A percentile compares a stretch with the other conserved stretches of the same genome.
Evolutionary conservation across 2,888 invertebrate species (phyloP).

Genomic region (Lacanobia oleracea): DNA sequence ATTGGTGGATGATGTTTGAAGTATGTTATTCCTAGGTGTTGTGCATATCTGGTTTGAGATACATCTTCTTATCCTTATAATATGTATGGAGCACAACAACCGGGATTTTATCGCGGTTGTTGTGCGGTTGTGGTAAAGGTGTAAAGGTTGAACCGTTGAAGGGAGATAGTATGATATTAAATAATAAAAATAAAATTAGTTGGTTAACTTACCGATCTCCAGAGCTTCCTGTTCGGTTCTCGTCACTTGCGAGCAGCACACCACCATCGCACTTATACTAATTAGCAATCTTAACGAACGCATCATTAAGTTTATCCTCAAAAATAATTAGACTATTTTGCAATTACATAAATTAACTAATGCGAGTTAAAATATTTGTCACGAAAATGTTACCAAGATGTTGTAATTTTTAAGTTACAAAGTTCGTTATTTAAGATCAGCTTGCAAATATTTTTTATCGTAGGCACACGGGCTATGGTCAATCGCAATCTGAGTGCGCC

Average conservation of each 20-base stretch:
- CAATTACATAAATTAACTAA: conserved; percentile 2
- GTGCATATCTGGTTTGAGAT: not conserved
- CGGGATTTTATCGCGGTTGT: no score
- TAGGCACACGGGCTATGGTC: conserved; percentile 62
- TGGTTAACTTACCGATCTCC: conserved; percentile 77
- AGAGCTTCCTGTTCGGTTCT: conserved; percentile 72
- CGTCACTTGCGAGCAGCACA: conserved; percentile 75
- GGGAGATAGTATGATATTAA: not conserved
- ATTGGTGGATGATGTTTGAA: not conserved
- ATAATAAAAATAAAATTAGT: not conserved
- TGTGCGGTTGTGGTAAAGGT: no score
- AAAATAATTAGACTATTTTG: not conserved
- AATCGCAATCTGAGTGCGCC: conserved; percentile 69
- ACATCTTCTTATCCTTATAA: not conserved
- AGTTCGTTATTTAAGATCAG: not conserved
- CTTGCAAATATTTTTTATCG: conserved; percentile 37
- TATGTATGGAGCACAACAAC: not conserved
- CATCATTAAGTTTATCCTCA: conserved; percentile 66
- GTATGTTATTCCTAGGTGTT: not conserved
- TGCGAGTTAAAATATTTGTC: not conserved
- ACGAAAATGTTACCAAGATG: not conserved
- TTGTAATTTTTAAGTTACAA: conserved; percentile 6
- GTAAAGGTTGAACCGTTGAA: no score
- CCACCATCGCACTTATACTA: conserved; percentile 74
- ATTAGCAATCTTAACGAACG: conserved; percentile 66